phyloP scores from a whole-genome alignment of 1,140 invertebrate genomes.

The Bicyclus anynana region DNA sequence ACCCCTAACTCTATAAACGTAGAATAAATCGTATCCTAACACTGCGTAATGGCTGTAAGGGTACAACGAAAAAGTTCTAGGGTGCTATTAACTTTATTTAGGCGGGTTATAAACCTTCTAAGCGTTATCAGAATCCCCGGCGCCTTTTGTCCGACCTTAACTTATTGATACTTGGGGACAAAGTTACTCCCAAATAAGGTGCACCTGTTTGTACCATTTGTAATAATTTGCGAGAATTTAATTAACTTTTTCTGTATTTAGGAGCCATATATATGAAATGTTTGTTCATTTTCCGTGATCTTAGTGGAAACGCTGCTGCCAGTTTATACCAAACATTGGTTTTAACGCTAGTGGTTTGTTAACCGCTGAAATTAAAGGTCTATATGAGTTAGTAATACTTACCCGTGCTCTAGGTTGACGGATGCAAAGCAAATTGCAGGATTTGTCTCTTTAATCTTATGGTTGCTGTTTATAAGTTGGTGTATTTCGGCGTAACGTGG shows the following conservation, averaged over 20 bases:
- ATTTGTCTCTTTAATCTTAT: no score
- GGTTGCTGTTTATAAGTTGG: no score
- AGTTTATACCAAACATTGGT: no score
- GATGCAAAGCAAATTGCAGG: no score
- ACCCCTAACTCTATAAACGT: slow-evolving; percentile 54
- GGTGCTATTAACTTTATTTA: slow-evolving; percentile 68
- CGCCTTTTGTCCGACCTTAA: slow-evolving; percentile 8
- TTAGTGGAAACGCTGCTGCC: no score
- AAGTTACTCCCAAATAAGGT: slow-evolving; percentile 4
- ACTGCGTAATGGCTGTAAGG: slow-evolving; percentile 54
- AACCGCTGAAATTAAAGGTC: no score
- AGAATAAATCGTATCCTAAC: slow-evolving; percentile 62
- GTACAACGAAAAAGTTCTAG: slow-evolving; percentile 61
- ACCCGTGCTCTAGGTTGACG: no score
- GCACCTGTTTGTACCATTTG: slow-evolving; percentile 1
- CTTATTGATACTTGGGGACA: slow-evolving; percentile 6
- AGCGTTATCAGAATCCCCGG: slow-evolving; percentile 58
- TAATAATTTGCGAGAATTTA: slow-evolving; percentile 1
- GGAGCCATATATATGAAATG: no score
- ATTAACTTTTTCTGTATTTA: not conserved
- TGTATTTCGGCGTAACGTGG: no score
- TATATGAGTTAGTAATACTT: no score
- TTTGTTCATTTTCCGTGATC: no score
- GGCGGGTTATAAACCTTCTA: slow-evolving; percentile 65
- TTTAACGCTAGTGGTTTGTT: no score